Evolutionary conservation across 2,797 vertebrate species (phyloP).

Genomic region (Harpagifer antarcticus): DNA sequence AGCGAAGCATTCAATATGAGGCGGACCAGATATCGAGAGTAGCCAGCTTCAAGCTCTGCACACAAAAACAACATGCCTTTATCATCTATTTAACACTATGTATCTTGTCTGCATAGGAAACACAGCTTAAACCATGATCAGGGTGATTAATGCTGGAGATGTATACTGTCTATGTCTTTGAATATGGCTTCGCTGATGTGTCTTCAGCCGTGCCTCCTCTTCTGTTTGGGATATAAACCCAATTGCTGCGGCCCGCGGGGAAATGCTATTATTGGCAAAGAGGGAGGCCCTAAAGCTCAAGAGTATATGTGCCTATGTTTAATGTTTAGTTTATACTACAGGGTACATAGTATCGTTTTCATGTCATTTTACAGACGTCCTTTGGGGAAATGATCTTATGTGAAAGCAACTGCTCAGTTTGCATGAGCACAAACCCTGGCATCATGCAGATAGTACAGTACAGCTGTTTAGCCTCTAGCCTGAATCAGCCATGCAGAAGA

Average conservation of each 20-base stretch:
- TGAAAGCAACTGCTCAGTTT: constrained; percentile 46
- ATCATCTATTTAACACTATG: constrained; percentile 16
- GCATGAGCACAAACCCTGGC: constrained; percentile 14
- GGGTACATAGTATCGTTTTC: constrained; percentile 31
- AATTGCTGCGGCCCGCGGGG: neutral
- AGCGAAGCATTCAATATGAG: constrained; percentile 18
- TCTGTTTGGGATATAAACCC: constrained; percentile 17
- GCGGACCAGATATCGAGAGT: neutral
- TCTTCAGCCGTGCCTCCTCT: constrained; percentile 9
- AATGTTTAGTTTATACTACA: constrained; percentile 15
- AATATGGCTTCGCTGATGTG: neutral
- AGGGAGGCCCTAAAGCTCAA: constrained; percentile 7
- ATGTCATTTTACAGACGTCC: constrained; percentile 28
- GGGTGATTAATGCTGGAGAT: constrained; percentile 1
- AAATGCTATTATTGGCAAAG: constrained; percentile 20
- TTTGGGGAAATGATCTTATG: constrained; percentile 35
- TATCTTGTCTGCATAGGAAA: constrained; percentile 3
- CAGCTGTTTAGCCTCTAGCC: constrained; percentile 59
- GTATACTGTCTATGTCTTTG: neutral
- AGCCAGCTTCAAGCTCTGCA: neutral
- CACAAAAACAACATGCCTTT: constrained; percentile 19
- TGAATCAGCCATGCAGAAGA: constrained; percentile 45
- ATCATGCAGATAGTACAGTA: constrained; percentile 38
- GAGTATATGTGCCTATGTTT: constrained; percentile 15
- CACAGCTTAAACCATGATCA: neutral